Base-by-base conservation (phyloP, 2,888 invertebrate species). In the Agrypnus murinus region DNA sequence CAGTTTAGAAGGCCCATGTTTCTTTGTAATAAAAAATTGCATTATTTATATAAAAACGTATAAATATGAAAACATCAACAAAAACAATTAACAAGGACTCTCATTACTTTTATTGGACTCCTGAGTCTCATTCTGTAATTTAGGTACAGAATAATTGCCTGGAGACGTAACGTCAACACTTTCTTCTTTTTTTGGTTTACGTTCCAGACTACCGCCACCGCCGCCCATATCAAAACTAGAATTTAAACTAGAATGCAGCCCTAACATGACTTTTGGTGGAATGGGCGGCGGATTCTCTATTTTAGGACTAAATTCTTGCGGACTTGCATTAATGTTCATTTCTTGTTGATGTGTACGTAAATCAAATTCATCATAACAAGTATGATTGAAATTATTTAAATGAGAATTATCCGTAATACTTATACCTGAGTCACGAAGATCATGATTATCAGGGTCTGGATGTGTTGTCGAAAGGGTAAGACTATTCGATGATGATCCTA, bases 381-480 rank as follows among this genome's bases (percentile, higher is more conserved):
- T 80, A 63, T 84, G 83, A 69, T 86, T 86, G 72, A 86, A 85
- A 76, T 86, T 85, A 60, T 85, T 86, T 48, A 85, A 69, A 64
- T 80, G 82, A 9, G 81, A 77, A 53, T 82, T 80, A 69, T 86
- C 86, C 1, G 85, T 81, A 76, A 86, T 84, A 76, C 86, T 86
- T 46, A 84, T 85, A 2, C 89, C 89, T 1, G 89, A 89, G 79
- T 90, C 90, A 4, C 89, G 85, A 9, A 89, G 81, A 76, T 89
- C 89, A 65, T 87, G 85, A 63, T 79, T 78, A 32, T 82, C 82
- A 8, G 73, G 46, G 7, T 79, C 78, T 2, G 74, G 65, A 40
- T 72, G 75, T n/a, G 69, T 77, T 17, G 77, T 73, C 10, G 73
- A 69, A 8, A 71, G 67, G 4, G 75, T 77, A 8, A 82, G 75